Percentiles rank a stretch among this genome's conserved stretches.
Conservation (phyloP, 2,888 invertebrate species). For the Amaurobius ferox region DNA sequence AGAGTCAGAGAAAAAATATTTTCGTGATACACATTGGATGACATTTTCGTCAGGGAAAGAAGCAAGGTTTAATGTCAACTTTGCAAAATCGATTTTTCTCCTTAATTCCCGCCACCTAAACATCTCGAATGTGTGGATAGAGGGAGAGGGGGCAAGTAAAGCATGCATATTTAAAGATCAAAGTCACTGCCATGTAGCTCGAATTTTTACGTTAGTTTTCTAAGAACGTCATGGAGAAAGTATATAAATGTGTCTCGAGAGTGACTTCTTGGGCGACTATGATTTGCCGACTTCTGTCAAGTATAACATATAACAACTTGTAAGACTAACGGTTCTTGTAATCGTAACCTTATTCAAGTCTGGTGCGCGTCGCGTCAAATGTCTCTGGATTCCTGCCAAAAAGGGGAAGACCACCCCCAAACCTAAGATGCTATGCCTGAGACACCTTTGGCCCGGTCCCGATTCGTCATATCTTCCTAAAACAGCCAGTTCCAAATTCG, state of each 20-base stretch:
- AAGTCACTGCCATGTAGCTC: not conserved
- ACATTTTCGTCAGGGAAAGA: too few relatives aligned
- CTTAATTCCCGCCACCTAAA: not conserved
- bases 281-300: constrained; percentile 29
- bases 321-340: constrained; percentile 27
- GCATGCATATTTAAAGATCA: not conserved
- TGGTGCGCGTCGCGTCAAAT: constrained; percentile 19
- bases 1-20: too few relatives aligned
- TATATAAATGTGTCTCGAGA: not conserved
- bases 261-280: not conserved
- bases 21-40: too few relatives aligned
- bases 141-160: too few relatives aligned
- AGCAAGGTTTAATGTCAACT: not conserved
- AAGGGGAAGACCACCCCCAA: constrained; percentile 40
- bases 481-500: constrained; percentile 49
- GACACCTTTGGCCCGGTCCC: constrained; percentile 56
- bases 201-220: not conserved
- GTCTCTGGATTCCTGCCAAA: constrained; percentile 47
- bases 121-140: too few relatives aligned
- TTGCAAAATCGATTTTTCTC: not conserved
- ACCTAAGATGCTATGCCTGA: constrained; percentile 7
- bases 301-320: constrained; percentile 54
- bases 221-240: not conserved
- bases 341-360: constrained; percentile 15
- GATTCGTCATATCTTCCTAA: constrained; percentile 66